A percentile compares a stretch with the other conserved stretches of the same genome.
phyloP scores from a whole-genome alignment of 2,113 vertebrate species.

The Alethe diademata region DNA sequence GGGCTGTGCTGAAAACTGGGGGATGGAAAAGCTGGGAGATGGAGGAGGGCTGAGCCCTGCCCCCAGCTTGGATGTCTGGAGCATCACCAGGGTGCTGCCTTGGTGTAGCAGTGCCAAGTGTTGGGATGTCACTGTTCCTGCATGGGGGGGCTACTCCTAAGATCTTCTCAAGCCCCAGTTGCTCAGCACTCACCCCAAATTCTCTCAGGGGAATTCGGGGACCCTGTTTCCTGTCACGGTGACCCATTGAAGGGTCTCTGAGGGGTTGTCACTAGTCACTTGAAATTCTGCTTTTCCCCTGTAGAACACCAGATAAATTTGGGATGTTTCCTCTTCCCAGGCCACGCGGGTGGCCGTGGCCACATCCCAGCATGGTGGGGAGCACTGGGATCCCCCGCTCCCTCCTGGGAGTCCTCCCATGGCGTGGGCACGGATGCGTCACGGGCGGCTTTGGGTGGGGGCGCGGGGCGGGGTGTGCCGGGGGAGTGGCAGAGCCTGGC shows the following conservation, averaged over 20 bases:
- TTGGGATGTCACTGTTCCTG: background rate
- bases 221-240: accelerated
- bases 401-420: background rate
- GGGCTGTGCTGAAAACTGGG: background rate
- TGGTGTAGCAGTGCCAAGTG: accelerated
- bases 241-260: background rate
- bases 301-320: background rate
- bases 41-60: background rate
- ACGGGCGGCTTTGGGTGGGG: background rate
- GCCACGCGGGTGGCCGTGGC: accelerated
- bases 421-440: background rate
- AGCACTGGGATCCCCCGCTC: background rate
- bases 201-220: background rate
- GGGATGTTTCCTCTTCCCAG: background rate
- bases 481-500: background rate
- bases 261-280: accelerated
- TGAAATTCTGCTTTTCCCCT: background rate
- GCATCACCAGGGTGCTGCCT: background rate
- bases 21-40: accelerated
- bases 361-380: accelerated
- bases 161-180: background rate
- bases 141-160: accelerated
- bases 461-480: background rate
- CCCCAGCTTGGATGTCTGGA: accelerated
- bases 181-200: background rate